Percentiles rank a stretch among this genome's conserved stretches.
Evolutionary conservation across 2,113 vertebrate species (phyloP).

Genomic region (Halichoerus grypus): DNA sequence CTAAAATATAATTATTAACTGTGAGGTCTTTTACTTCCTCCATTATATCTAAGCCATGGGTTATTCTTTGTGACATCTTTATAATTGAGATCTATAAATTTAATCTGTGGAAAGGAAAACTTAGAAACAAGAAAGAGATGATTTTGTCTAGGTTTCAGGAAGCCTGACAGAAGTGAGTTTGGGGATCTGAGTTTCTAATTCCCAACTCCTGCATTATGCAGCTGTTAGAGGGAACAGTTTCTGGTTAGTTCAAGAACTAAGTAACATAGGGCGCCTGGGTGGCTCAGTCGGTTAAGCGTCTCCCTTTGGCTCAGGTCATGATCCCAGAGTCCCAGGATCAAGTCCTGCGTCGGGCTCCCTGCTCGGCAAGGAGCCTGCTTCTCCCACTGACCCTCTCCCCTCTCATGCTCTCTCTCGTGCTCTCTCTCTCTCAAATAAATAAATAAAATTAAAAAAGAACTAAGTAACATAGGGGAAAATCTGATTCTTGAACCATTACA

Average conservation of each 20-base stretch:
- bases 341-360: no score
- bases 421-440: no score
- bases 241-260: constrained; percentile 32
- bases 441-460: background rate
- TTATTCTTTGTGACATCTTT: background rate
- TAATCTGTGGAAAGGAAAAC: background rate
- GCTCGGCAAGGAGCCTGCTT: no score
- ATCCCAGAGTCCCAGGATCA: no score
- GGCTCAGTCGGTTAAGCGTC: no score
- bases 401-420: no score
- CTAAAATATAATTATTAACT: background rate
- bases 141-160: background rate
- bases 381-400: no score
- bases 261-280: no score
- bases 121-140: background rate
- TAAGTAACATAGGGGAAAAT: background rate
- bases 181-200: background rate
- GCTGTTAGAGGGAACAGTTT: background rate
- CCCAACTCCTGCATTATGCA: background rate
- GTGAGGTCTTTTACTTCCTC: background rate
- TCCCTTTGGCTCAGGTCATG: no score
- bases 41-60: background rate
- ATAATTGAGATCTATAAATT: background rate
- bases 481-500: background rate
- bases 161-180: background rate